A percentile compares a stretch with the other conserved stretches of the same genome.
Evolutionary conservation across 2,888 invertebrate species (phyloP).

Genomic region (Megaustenia siamemsis): DNA sequence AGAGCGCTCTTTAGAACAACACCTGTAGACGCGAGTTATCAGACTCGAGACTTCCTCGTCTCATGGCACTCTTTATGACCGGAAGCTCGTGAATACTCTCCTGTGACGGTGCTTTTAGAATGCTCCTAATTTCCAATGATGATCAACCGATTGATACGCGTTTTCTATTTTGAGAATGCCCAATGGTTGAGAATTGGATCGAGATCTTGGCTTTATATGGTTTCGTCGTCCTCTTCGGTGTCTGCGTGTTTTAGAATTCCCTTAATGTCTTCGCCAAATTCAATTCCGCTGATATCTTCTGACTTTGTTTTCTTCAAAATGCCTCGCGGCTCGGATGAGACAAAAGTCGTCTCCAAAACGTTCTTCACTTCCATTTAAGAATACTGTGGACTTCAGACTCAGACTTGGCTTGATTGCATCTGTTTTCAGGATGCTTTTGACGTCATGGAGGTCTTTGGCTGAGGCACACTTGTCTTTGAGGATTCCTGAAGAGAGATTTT

Average conservation of each 20-base stretch:
- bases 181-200: slow-evolving; percentile 51
- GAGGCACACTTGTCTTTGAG: slow-evolving; percentile 45
- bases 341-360: not conserved
- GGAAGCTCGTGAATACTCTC: slow-evolving; percentile 32
- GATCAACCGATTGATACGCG: slow-evolving; percentile 1
- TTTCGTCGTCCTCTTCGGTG: slow-evolving; percentile 16
- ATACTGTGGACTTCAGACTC: slow-evolving; percentile 62
- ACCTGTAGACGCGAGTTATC: slow-evolving; percentile 19
- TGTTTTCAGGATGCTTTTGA: slow-evolving; percentile 59
- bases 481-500: slow-evolving; percentile 29
- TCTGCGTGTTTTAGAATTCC: slow-evolving; percentile 63
- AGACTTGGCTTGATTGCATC: slow-evolving; percentile 49
- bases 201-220: slow-evolving; percentile 25
- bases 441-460: slow-evolving; percentile 53
- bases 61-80: slow-evolving; percentile 41
- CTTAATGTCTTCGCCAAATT: slow-evolving; percentile 59
- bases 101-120: slow-evolving; percentile 42
- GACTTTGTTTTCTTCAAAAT: slow-evolving; percentile 63
- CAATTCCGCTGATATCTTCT: slow-evolving; percentile 53
- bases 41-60: slow-evolving; percentile 39
- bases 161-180: slow-evolving; percentile 48
- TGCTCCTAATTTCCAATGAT: slow-evolving; percentile 45
- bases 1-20: slow-evolving; percentile 50
- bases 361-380: slow-evolving; percentile 59
- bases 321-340: slow-evolving; percentile 58